Conservation (phyloP, 2,113 vertebrate genomes). For the Semnornis frantzii region DNA sequence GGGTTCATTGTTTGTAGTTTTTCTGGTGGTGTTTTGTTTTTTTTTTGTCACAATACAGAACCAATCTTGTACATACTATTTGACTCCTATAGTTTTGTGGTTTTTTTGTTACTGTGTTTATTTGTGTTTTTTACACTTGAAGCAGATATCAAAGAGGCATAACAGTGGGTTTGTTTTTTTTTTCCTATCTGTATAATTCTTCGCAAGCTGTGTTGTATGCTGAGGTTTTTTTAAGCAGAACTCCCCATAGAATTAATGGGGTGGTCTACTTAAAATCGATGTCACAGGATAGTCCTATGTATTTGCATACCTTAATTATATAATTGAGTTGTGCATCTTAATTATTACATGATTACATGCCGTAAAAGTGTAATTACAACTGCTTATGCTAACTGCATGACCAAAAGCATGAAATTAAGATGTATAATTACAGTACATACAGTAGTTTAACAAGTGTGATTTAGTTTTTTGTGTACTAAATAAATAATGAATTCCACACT, state of each 20-base stretch:
- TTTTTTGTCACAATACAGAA: background rate
- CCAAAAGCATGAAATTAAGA: slow-evolving; percentile 53
- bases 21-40: background rate
- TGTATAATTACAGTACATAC: slow-evolving; percentile 28
- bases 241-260: background rate
- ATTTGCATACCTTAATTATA: slow-evolving; percentile 56
- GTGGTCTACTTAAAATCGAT: slow-evolving; percentile 26
- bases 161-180: background rate
- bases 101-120: too few species aligned
- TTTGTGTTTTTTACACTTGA: background rate
- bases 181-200: background rate
- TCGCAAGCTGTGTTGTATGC: background rate
- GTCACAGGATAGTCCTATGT: background rate
- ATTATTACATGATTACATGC: slow-evolving; percentile 53
- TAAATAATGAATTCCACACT: background rate
- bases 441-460: background rate
- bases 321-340: slow-evolving; percentile 56
- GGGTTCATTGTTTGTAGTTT: too few species aligned
- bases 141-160: background rate
- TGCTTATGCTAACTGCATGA: slow-evolving; percentile 56
- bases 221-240: background rate
- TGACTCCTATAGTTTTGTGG: background rate
- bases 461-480: slow-evolving; percentile 16
- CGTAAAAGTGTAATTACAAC: slow-evolving; percentile 56
- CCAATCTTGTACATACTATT: background rate